Evolutionary conservation across 2,113 vertebrate genomes (phyloP).

Genomic region (Anhinga rufa): DNA sequence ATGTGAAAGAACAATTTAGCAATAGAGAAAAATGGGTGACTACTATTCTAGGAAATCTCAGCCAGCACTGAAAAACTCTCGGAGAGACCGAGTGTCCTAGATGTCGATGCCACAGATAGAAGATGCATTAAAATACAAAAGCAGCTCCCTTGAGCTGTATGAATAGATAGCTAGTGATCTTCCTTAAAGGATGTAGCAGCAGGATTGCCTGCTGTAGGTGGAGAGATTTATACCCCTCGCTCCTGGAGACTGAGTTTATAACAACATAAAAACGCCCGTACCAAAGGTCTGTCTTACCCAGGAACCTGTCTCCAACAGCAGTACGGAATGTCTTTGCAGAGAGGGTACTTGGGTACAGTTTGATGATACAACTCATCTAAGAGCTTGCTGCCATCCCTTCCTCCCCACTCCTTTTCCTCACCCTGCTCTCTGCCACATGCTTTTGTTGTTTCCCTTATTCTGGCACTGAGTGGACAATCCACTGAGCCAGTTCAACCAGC

Average conservation of each 20-base stretch:
- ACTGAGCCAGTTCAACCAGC: background rate
- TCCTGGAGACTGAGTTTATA: background rate
- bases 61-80: background rate
- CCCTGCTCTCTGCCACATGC: background rate
- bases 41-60: conserved; percentile 29
- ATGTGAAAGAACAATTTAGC: conserved; percentile 19
- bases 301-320: background rate
- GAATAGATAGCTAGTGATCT: background rate
- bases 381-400: background rate
- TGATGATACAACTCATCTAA: background rate
- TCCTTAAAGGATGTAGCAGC: background rate
- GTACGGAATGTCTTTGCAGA: background rate
- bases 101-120: background rate
- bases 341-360: background rate
- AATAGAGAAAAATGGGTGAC: conserved; percentile 10
- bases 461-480: background rate
- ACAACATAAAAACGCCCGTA: background rate
- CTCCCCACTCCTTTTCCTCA: background rate
- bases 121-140: conserved; percentile 46
- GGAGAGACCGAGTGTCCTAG: background rate
- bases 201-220: background rate
- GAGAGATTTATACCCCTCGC: background rate
- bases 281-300: background rate
- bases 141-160: conserved; percentile 9
- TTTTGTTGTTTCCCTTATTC: background rate